A percentile compares a stretch with the other conserved stretches of the same genome.
Conservation (phyloP, 2,888 invertebrate genomes). For the Coronaproctus castanopsis region DNA sequence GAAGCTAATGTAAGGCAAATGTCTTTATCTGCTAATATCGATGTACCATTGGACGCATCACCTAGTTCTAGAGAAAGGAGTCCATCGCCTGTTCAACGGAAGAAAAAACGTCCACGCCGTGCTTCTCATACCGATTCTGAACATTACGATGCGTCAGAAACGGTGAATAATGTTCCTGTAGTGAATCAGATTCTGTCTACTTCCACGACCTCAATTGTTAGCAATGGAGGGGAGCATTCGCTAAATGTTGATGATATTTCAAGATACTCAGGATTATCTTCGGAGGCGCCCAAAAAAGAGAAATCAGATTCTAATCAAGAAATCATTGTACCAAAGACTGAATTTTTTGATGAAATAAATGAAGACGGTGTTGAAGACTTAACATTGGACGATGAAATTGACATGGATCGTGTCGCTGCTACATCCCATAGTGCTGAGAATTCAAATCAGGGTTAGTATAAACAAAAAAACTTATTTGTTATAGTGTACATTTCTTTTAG, state of each 20-base stretch:
- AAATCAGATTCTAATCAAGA: conserved; percentile 20
- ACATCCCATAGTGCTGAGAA: conserved; percentile 31
- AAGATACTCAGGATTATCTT: conserved; percentile 8
- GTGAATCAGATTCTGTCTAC: conserved; percentile 9
- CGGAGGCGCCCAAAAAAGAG: conserved; percentile 17
- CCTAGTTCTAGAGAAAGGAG: conserved; percentile 16
- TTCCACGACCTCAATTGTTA: conserved; percentile 17
- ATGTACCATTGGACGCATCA: neutral
- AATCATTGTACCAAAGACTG: conserved; percentile 49
- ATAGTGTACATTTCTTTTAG: neutral
- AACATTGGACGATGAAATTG: conserved; percentile 48
- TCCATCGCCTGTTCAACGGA: conserved; percentile 18
- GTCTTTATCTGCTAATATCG: neutral
- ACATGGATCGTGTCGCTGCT: conserved; percentile 52
- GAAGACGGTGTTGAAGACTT: conserved; percentile 66
- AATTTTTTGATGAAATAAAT: conserved; percentile 44
- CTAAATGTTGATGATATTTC: conserved; percentile 9
- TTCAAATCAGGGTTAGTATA: conserved; percentile 44
- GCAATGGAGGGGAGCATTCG: conserved; percentile 1
- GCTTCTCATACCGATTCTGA: conserved; percentile 21
- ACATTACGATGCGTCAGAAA: conserved; percentile 21
- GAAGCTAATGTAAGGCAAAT: neutral
- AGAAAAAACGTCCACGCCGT: conserved; percentile 18
- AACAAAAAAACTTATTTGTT: neutral
- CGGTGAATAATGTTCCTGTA: conserved; percentile 13